Percentiles rank a stretch among this genome's conserved stretches.
Evolutionary conservation across 2,888 invertebrate species (phyloP).

Genomic region (Liopterus haemorrhoidalis): DNA sequence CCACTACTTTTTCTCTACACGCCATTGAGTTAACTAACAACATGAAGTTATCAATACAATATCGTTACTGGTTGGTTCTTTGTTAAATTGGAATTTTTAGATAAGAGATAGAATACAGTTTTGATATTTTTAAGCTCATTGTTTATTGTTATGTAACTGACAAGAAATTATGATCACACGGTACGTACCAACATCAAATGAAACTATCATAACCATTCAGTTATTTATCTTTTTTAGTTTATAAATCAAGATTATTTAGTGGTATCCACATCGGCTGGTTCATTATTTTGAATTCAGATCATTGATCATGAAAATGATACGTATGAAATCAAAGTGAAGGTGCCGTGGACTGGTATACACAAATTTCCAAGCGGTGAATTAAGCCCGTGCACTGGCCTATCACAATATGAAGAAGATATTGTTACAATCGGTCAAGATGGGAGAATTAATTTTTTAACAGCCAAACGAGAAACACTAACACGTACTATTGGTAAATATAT

Average conservation of each 20-base stretch:
- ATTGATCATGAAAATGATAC: conserved; percentile 52
- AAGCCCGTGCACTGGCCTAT: conserved; percentile 71
- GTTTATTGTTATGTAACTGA: too few relatives aligned
- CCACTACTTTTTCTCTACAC: too few relatives aligned
- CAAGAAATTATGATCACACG: too few relatives aligned
- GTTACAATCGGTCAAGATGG: conserved; percentile 85
- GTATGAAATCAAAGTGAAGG: conserved; percentile 54
- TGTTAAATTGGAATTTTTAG: too few relatives aligned
- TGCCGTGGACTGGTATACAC: conserved; percentile 63
- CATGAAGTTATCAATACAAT: too few relatives aligned
- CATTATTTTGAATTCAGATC: conserved; percentile 61
- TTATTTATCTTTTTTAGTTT: conserved; percentile 53
- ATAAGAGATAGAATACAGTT: too few relatives aligned
- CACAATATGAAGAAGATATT: conserved; percentile 70
- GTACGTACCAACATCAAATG: too few relatives aligned
- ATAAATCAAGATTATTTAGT: conserved; percentile 62
- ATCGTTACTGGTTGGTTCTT: too few relatives aligned
- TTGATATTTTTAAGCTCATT: too few relatives aligned
- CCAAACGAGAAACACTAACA: conserved; percentile 47
- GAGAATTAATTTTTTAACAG: conserved; percentile 52
- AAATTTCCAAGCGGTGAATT: conserved; percentile 50
- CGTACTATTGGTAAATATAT: conserved; percentile 50
- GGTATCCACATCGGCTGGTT: conserved; percentile 61
- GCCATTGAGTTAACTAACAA: too few relatives aligned
- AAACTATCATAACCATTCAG: too few relatives aligned